Evolutionary conservation across 2,888 invertebrate genomes (phyloP).

Genomic region (Drosophila antonietae): DNA sequence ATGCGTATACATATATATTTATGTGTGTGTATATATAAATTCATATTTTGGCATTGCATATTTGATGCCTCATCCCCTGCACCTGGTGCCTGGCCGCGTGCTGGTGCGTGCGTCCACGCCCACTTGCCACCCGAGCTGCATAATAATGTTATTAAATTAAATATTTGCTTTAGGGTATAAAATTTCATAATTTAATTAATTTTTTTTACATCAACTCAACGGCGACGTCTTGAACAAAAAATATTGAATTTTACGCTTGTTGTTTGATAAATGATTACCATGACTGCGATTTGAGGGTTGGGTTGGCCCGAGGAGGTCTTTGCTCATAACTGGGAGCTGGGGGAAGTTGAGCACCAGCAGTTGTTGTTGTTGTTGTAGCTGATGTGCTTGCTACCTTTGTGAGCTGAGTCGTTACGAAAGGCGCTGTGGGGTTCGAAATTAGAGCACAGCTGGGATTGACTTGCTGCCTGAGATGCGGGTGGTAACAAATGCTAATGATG

Average conservation of each 20-base stretch:
- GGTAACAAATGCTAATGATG: constrained; percentile 47
- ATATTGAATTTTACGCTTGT: constrained; percentile 72
- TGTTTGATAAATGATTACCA: constrained; percentile 76
- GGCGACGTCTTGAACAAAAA: constrained; percentile 54
- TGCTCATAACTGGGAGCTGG: neutral
- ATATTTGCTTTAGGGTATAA: constrained; percentile 78
- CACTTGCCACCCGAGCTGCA: constrained; percentile 58
- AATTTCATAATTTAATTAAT: constrained; percentile 79
- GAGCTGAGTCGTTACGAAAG: neutral
- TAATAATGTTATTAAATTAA: constrained; percentile 81
- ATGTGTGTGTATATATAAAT: neutral
- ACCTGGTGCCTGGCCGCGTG: constrained; percentile 40
- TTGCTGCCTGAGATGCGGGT: constrained; percentile 26
- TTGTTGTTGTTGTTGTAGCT: constrained; percentile 7
- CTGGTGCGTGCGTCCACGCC: constrained; percentile 57
- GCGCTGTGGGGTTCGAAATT: constrained; percentile 25
- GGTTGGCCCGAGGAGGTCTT: constrained; percentile 1
- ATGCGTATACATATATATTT: neutral
- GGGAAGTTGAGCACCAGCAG: constrained; percentile 2
- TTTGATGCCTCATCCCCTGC: constrained; percentile 8
- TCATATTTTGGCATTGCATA: constrained; percentile 39
- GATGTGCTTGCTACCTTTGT: constrained; percentile 14
- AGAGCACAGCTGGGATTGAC: constrained; percentile 52
- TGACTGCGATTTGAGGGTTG: constrained; percentile 60
- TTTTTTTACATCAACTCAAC: constrained; percentile 61